phyloP scores from a whole-genome alignment of 2,113 vertebrate species.

The Tricholaema leucomelas region DNA sequence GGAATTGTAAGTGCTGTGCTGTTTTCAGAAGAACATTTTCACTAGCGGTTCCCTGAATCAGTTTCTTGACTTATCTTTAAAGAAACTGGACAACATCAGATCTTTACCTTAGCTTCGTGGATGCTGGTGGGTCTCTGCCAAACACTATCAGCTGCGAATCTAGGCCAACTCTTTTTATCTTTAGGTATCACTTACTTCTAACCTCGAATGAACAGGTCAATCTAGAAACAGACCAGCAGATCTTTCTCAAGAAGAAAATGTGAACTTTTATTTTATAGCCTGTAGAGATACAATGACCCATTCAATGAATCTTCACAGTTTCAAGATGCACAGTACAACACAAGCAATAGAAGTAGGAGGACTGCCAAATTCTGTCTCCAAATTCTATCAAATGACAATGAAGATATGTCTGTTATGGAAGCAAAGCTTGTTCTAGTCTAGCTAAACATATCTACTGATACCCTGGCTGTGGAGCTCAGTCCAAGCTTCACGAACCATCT shows the following conservation, averaged over 20 bases:
- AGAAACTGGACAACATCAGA: background rate
- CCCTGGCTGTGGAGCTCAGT: background rate
- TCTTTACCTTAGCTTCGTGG: background rate
- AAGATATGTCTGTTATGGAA: background rate
- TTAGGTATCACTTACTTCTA: background rate
- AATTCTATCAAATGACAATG: background rate
- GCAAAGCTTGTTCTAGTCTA: background rate
- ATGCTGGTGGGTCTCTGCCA: background rate
- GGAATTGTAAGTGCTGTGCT: background rate
- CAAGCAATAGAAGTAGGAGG: background rate
- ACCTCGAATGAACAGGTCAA: background rate
- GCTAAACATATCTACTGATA: background rate
- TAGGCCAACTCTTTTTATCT: background rate
- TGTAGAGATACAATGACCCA: background rate
- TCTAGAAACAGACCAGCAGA: background rate
- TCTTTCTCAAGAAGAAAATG: background rate
- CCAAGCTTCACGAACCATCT: background rate
- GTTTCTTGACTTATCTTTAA: background rate
- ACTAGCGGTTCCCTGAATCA: background rate
- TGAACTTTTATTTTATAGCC: background rate
- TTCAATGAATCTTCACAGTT: background rate
- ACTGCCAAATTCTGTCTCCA: background rate
- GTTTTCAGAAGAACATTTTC: background rate
- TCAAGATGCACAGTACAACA: background rate
- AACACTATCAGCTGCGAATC: background rate